phyloP scores from a whole-genome alignment of 2,888 invertebrate genomes.

The Calephelis perditalis region DNA sequence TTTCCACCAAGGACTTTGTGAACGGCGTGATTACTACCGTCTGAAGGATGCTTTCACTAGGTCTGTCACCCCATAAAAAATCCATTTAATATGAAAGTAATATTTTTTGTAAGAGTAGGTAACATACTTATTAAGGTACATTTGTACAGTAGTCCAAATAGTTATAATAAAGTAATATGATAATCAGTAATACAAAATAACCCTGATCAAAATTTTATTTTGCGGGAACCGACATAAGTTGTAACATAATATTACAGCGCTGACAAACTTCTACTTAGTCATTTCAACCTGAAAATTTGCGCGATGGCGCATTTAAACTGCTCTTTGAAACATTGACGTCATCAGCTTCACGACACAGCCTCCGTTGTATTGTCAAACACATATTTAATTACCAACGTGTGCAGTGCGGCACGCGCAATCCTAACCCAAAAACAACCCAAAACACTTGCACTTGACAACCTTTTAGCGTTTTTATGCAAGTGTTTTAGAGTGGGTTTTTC shows the following conservation, averaged over 20 bases:
- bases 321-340: slow-evolving; percentile 61
- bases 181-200: too few relatives aligned
- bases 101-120: too few relatives aligned
- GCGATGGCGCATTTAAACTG: slow-evolving; percentile 38
- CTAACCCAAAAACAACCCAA: slow-evolving; percentile 34
- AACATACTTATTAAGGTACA: too few relatives aligned
- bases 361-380: slow-evolving; percentile 72
- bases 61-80: too few relatives aligned
- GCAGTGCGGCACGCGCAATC: slow-evolving; percentile 76
- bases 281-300: slow-evolving; percentile 29
- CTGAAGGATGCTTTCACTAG: too few relatives aligned
- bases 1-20: too few relatives aligned
- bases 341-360: slow-evolving; percentile 59
- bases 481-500: slow-evolving; percentile 29
- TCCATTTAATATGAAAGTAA: too few relatives aligned
- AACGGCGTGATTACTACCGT: too few relatives aligned
- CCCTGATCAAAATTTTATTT: too few relatives aligned
- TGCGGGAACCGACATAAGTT: not conserved
- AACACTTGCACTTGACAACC: slow-evolving; percentile 8
- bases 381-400: slow-evolving; percentile 76
- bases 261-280: slow-evolving; percentile 13
- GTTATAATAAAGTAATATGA: too few relatives aligned
- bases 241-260: not conserved
- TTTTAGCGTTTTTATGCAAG: slow-evolving; percentile 21
- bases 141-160: too few relatives aligned